Percentiles rank a stretch among this genome's conserved stretches.
phyloP scores from a whole-genome alignment of 2,888 invertebrate species.

The Nephrotoma appendiculata region DNA sequence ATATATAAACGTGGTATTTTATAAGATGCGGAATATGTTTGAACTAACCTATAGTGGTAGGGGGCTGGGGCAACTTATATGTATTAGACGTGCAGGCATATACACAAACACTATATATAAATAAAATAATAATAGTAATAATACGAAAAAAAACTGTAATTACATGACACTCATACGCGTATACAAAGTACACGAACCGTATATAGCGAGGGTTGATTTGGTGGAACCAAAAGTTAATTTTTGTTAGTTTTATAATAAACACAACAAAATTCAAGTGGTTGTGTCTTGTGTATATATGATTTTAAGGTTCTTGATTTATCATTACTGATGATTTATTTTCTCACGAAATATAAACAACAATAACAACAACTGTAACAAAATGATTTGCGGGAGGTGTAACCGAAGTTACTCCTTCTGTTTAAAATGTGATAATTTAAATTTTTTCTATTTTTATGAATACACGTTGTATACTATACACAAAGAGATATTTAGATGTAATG shows the following conservation, averaged over 20 bases:
- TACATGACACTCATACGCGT: slow-evolving; percentile 1
- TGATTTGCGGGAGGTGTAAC: background rate
- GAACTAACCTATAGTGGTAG: background rate
- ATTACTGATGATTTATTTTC: background rate
- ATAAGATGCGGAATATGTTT: background rate
- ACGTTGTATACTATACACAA: too few relatives aligned
- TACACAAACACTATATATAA: background rate
- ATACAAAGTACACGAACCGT: background rate
- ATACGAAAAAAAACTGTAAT: background rate
- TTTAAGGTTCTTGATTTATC: background rate
- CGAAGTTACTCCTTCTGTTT: background rate
- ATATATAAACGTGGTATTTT: background rate
- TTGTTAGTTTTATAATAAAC: background rate
- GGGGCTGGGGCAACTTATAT: background rate
- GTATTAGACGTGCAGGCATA: background rate
- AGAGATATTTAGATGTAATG: too few relatives aligned
- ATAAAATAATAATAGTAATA: background rate
- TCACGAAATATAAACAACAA: background rate
- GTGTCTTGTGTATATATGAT: background rate
- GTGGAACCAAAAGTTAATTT: background rate
- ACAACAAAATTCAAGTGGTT: background rate
- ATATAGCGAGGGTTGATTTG: background rate
- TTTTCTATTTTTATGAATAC: too few relatives aligned
- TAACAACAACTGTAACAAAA: background rate
- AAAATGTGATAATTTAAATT: background rate